A percentile compares a stretch with the other conserved stretches of the same genome.
Evolutionary conservation across 2,888 invertebrate species (phyloP).

Genomic region (Meteorus colon): DNA sequence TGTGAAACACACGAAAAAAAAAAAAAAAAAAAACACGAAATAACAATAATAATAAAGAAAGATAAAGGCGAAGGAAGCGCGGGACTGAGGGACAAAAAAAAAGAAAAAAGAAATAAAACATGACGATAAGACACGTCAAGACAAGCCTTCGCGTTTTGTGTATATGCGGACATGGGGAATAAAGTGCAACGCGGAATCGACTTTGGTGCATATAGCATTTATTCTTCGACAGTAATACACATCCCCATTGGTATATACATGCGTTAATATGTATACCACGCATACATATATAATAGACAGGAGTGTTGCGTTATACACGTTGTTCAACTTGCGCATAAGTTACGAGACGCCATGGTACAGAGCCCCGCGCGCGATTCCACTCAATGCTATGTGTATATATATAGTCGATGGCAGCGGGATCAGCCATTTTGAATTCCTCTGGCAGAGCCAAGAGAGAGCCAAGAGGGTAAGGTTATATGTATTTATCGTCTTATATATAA

Average conservation of each 20-base stretch:
- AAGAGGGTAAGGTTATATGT: constrained; percentile 26
- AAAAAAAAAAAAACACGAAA: neutral
- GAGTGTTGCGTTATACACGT: constrained; percentile 19
- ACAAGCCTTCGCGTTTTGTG: neutral
- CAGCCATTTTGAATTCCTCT: constrained; percentile 73
- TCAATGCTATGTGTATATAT: neutral
- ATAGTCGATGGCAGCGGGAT: constrained; percentile 40
- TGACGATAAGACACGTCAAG: constrained; percentile 17
- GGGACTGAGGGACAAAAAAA: neutral
- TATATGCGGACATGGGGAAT: neutral
- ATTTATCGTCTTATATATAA: constrained; percentile 5
- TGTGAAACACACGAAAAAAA: neutral
- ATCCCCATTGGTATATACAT: constrained; percentile 18
- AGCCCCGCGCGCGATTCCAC: constrained; percentile 12
- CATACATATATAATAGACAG: constrained; percentile 18
- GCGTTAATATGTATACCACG: constrained; percentile 12
- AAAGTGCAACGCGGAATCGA: neutral
- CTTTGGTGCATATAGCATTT: constrained; percentile 4
- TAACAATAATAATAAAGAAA: neutral
- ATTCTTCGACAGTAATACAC: constrained; percentile 24
- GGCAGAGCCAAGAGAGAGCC: constrained; percentile 42
- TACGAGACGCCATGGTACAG: constrained; percentile 39
- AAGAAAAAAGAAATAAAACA: constrained; percentile 14
- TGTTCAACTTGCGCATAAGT: constrained; percentile 40
- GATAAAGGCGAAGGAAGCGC: neutral